Evolutionary conservation across 2,113 vertebrate species (phyloP).

Genomic region (Eira barbara): DNA sequence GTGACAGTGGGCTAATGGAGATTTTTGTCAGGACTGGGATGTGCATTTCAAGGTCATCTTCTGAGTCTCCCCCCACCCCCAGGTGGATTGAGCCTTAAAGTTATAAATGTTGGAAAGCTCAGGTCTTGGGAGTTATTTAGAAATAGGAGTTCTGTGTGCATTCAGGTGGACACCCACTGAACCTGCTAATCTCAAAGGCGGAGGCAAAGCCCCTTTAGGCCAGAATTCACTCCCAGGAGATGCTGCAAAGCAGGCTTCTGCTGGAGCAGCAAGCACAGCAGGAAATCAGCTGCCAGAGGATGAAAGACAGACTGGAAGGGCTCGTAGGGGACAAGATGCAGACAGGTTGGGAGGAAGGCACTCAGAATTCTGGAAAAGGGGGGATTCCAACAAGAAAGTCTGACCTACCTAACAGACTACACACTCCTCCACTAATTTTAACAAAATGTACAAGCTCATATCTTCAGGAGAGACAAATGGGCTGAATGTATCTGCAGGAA

Average conservation of each 20-base stretch:
- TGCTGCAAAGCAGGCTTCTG: background rate
- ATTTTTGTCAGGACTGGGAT: background rate
- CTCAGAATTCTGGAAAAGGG: background rate
- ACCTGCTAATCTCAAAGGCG: background rate
- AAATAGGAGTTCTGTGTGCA: background rate
- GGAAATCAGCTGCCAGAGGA: background rate
- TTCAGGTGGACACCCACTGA: background rate
- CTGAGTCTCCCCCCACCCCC: rapidly evolving
- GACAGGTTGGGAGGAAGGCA: background rate
- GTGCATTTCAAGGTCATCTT: background rate
- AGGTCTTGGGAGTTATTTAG: background rate
- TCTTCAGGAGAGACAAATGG: slow-evolving; percentile 21
- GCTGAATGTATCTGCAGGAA: background rate
- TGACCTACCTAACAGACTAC: background rate
- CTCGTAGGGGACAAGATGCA: background rate
- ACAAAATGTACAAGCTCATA: background rate
- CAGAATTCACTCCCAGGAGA: background rate
- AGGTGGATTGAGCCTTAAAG: background rate
- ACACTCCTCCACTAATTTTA: background rate
- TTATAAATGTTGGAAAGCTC: background rate
- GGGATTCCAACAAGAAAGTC: background rate
- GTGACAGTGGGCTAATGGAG: background rate
- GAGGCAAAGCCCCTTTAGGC: background rate
- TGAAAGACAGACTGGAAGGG: background rate
- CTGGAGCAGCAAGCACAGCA: background rate